A percentile compares a stretch with the other conserved stretches of the same genome.
Conservation (phyloP, 2,797 vertebrate genomes). For the Myiotriccus ornatus region DNA sequence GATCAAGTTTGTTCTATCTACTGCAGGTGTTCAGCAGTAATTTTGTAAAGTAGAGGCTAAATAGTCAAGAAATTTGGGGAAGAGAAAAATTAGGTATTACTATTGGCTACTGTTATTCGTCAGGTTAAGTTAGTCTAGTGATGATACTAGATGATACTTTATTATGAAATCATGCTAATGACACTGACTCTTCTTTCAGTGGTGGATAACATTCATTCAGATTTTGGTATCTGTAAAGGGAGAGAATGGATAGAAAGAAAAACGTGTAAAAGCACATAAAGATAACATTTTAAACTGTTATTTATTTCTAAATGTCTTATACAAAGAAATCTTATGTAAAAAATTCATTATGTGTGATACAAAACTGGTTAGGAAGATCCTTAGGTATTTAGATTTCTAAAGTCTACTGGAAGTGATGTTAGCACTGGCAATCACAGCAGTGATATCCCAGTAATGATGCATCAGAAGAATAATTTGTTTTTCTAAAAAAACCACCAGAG, state of each 20-base stretch:
- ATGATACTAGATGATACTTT: not conserved
- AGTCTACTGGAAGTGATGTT: not conserved
- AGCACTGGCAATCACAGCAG: not conserved
- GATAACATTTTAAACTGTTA: not conserved
- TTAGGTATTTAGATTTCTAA: not conserved
- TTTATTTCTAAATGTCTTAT: not conserved
- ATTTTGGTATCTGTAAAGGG: not conserved
- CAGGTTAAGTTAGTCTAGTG: constrained; percentile 16
- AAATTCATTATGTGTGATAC: not conserved
- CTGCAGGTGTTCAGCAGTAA: constrained; percentile 53
- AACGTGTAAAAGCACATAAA: not conserved
- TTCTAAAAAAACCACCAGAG: not conserved
- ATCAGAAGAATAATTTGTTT: not conserved
- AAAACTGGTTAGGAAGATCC: not conserved
- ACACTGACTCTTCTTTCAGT: constrained; percentile 23
- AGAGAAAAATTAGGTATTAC: constrained; percentile 63
- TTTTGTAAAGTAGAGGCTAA: constrained; percentile 63
- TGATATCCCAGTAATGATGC: not conserved
- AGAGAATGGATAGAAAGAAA: not conserved
- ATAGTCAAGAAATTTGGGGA: constrained; percentile 55
- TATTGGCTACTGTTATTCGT: constrained; percentile 42
- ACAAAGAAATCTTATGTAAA: not conserved
- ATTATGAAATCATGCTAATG: constrained; percentile 40
- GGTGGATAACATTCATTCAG: not conserved
- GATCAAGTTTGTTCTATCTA: constrained; percentile 54